phyloP scores from a whole-genome alignment of 2,888 invertebrate species.

The Leptopilina syphax region DNA sequence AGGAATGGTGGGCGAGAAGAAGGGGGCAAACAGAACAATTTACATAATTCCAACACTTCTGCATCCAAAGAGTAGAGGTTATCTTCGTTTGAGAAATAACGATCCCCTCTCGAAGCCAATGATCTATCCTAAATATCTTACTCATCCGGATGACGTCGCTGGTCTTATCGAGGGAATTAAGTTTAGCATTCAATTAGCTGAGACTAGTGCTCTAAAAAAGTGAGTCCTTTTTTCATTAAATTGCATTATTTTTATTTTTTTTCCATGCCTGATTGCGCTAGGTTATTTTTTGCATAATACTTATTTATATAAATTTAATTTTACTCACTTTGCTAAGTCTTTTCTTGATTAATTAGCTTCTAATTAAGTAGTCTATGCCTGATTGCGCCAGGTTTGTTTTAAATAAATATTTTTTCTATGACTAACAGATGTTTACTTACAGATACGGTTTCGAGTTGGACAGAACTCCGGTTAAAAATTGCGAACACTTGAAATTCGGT shows the following conservation, averaged over 20 bases:
- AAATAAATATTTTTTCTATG: neutral
- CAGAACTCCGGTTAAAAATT: constrained; percentile 85
- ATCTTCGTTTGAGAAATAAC: constrained; percentile 83
- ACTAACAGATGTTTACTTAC: neutral
- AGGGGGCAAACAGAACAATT: constrained; percentile 83
- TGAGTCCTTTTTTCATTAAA: constrained; percentile 48
- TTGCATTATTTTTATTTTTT: neutral
- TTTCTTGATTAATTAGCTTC: no score
- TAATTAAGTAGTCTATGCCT: no score
- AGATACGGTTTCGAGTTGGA: constrained; percentile 87
- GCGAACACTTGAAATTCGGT: constrained; percentile 86
- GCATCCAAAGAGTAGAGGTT: constrained; percentile 92
- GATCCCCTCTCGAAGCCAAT: constrained; percentile 90
- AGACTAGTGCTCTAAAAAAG: constrained; percentile 81
- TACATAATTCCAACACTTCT: constrained; percentile 89
- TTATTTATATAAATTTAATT: neutral
- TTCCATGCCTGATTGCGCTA: no score
- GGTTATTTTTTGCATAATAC: no score
- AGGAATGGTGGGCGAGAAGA: constrained; percentile 89
- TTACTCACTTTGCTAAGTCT: no score
- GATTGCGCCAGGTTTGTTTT: neutral
- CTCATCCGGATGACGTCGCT: constrained; percentile 88
- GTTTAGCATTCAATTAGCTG: constrained; percentile 84
- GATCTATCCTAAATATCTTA: constrained; percentile 90
- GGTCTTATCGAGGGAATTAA: constrained; percentile 90